A percentile compares a stretch with the other conserved stretches of the same genome.
These are phyloP conservation scores for Peromyscus nudipes DNA, from an alignment of 2,797 vertebrate species.

Conservation along the genomic window DNA sequence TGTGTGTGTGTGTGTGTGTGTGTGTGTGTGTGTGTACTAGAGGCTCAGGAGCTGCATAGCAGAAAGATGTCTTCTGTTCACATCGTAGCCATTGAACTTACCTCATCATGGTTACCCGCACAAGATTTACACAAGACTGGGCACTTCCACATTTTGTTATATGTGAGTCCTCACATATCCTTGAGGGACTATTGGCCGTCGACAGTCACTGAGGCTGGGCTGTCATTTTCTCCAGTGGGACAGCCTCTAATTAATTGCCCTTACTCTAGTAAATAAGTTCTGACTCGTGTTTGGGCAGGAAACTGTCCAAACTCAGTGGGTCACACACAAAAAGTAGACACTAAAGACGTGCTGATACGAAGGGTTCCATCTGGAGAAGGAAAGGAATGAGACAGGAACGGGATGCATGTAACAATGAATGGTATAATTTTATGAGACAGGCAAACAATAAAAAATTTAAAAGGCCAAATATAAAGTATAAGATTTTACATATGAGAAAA, in stretches of 20 bases:
- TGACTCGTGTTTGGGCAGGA: not conserved
- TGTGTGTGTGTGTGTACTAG: not conserved
- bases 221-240: not conserved
- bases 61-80: not conserved
- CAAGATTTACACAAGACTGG: not conserved
- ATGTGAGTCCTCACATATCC: not conserved
- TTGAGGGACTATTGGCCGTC: not conserved
- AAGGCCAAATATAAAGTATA: conserved; percentile 10
- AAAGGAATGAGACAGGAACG: not conserved
- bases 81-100: not conserved
- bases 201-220: not conserved
- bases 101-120: not conserved
- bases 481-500: conserved; percentile 32
- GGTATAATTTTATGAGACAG: not conserved
- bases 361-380: not conserved
- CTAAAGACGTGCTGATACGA: not conserved
- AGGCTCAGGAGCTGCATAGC: not conserved
- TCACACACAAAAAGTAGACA: not conserved
- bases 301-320: not conserved
- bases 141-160: not conserved
- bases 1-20: not conserved
- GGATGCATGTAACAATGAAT: not conserved
- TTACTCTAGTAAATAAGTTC: not conserved
- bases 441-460: not conserved
- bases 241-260: not conserved